Evolutionary conservation across 2,888 invertebrate species (phyloP), one percentile per base, ranked within the genome.

Genomic region (Limnephilus auricula): DNA sequence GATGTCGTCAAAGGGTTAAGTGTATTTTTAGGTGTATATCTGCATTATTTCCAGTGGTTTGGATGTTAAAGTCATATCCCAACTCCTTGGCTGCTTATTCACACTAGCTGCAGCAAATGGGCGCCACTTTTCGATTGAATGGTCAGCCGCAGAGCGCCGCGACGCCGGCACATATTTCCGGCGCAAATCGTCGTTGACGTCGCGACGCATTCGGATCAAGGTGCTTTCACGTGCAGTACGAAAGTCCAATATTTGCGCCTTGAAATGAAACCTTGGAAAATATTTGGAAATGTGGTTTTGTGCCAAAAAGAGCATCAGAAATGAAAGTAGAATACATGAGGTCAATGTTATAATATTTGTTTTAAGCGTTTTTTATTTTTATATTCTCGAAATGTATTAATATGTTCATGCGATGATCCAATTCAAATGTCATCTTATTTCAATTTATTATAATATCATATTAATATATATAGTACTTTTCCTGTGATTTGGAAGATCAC

Each of bases 131-230:
- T 82, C 32, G 32, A 82, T 34, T 31, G 80, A 32, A 25, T 65
- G 80, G 80, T 82, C 80, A 65, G 65, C 65, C 65, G 65, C 80
- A 34, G 80, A 34, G 80, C 32, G 32, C 32, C 32, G 80, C 32
- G 32, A 34, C 80, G 80, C 25, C 32, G 32, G 80, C 80, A 32
- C 80, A 32, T 5, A 25, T 86, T 45, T 50, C 85, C 50, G 85
- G 40, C 40, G 45, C 37, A 40, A 40, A 86, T 86, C 50, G 45
- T 25, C 45, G 85, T 86, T 34, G 85, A 86, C 85, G 85, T 45
- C 85, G 45, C 85, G 85, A 82, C 82, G 34, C 82, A 32, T 82
- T 37, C 37, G 82, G 32, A 82, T 82, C 65, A 65, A 65, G 65
- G 65, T 65, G 65, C 65, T 65, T 65, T 65, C 6, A 65, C 65